phyloP scores from a whole-genome alignment of 2,888 invertebrate species.

The Conistra vaccinii region DNA sequence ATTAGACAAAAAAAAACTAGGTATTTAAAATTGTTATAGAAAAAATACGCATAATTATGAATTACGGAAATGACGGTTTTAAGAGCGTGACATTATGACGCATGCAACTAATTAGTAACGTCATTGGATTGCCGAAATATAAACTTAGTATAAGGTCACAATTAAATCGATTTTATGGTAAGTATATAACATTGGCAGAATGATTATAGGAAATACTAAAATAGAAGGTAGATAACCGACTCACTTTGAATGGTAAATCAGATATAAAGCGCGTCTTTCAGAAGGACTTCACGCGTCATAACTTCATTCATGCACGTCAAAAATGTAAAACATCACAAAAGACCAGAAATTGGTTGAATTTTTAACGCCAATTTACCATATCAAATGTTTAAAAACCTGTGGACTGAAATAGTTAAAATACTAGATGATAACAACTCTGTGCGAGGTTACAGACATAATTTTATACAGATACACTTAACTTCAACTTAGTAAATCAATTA shows the following conservation, averaged over 20 bases:
- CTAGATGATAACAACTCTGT: constrained; percentile 22
- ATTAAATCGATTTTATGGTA: neutral
- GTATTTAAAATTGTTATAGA: neutral
- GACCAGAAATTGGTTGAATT: neutral
- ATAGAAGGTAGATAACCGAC: neutral
- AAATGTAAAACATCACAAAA: neutral
- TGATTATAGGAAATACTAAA: constrained; percentile 21
- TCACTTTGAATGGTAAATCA: constrained; percentile 7
- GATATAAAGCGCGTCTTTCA: neutral
- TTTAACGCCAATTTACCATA: neutral
- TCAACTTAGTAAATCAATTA: neutral
- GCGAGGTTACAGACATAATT: neutral
- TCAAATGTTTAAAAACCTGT: neutral
- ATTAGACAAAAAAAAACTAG: constrained; percentile 1
- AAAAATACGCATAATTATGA: neutral
- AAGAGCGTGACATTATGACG: constrained; percentile 1
- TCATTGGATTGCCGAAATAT: constrained; percentile 12
- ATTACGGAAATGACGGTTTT: neutral
- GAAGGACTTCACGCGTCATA: constrained; percentile 20
- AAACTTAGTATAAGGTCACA: neutral
- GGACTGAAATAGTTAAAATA: constrained; percentile 7
- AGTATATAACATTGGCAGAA: neutral
- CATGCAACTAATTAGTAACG: neutral
- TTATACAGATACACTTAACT: neutral
- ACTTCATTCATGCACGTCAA: neutral